These are phyloP conservation scores for Lithophane leautieri DNA, from an alignment of 2,888 invertebrate species.

Conservation along the genomic window DNA sequence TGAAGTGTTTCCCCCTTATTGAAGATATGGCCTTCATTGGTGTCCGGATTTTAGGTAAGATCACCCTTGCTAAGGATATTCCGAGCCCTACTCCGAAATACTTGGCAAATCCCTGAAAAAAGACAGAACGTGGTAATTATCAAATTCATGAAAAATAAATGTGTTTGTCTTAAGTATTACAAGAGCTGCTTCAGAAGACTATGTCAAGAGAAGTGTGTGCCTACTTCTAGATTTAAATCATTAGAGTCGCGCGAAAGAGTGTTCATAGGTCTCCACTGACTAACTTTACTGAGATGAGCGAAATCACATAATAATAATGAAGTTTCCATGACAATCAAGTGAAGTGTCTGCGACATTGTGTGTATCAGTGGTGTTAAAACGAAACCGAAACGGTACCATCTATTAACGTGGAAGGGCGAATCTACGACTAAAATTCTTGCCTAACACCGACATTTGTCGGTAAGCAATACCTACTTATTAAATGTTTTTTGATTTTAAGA, in stretches of 20 bases:
- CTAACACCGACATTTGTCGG: background rate
- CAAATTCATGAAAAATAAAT: background rate
- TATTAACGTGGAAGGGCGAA: background rate
- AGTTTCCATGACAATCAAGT: background rate
- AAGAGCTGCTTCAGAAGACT: background rate
- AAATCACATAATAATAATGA: background rate
- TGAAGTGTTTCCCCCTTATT: conserved; percentile 81
- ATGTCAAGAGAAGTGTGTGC: too few relatives aligned
- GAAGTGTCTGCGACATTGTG: too few relatives aligned
- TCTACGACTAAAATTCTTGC: background rate
- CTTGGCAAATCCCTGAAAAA: conserved; percentile 78
- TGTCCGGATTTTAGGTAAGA: conserved; percentile 79
- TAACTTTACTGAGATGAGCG: background rate
- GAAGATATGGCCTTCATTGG: conserved; percentile 82
- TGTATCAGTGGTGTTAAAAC: background rate
- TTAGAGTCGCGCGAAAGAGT: background rate
- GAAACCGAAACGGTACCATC: background rate
- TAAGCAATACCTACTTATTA: background rate
- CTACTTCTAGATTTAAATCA: background rate
- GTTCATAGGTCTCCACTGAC: background rate
- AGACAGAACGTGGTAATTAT: background rate
- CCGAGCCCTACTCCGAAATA: conserved; percentile 85
- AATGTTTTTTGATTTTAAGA: background rate
- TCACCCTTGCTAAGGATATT: conserved; percentile 78
- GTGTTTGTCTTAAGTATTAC: too few relatives aligned